A percentile compares a stretch with the other conserved stretches of the same genome.
Evolutionary conservation across 2,113 vertebrate genomes (phyloP).

Genomic region (Proteles cristata): DNA sequence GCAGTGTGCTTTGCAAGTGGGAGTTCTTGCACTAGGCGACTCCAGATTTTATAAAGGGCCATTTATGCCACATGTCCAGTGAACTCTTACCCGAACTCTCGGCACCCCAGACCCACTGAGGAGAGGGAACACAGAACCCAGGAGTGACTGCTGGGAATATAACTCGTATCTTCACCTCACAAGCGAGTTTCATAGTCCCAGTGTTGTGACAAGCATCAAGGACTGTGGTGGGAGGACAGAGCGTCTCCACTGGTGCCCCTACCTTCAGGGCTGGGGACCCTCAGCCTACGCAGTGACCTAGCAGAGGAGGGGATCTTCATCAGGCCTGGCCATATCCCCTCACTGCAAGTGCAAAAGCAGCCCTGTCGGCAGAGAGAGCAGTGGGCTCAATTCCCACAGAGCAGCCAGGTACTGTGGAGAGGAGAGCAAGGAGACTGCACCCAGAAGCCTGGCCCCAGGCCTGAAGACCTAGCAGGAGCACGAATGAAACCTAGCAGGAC

Average conservation of each 20-base stretch:
- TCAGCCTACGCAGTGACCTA: not conserved
- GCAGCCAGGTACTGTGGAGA: not conserved
- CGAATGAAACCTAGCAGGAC: not conserved
- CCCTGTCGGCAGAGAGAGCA: not conserved
- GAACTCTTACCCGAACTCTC: not conserved
- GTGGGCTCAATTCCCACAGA: not conserved
- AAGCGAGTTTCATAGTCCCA: not conserved
- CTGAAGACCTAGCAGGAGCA: not conserved
- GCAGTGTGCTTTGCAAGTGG: not conserved
- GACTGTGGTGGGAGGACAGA: not conserved
- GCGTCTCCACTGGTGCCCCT: not conserved
- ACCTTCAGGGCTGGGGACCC: not conserved
- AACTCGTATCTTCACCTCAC: not conserved
- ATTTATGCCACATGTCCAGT: not conserved
- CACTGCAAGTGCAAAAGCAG: not conserved
- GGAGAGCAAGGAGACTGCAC: not conserved
- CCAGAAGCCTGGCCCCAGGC: not conserved
- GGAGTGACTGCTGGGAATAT: not conserved
- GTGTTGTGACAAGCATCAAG: not conserved
- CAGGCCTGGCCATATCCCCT: not conserved
- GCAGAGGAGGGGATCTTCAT: not conserved
- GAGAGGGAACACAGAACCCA: not conserved
- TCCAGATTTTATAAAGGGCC: not conserved
- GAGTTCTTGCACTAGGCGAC: not conserved
- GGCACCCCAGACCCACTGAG: not conserved